Evolutionary conservation across 2,888 invertebrate species (phyloP), one percentile per base, ranked within the genome.

Genomic region (Agriopis leucophaearia): DNA sequence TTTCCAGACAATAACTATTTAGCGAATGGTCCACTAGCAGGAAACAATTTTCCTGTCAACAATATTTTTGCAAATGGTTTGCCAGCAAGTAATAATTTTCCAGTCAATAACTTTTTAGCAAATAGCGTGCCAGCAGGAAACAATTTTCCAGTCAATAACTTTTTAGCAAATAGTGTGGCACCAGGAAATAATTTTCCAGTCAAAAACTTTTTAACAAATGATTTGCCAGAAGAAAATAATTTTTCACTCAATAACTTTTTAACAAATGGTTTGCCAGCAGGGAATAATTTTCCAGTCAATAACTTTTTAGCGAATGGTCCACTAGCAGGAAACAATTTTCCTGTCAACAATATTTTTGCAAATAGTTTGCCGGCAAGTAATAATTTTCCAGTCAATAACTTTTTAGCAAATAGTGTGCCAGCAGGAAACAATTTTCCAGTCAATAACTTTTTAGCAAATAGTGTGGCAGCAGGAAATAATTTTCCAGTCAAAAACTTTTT

Each of bases 311-410:
- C 8, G 8, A 52, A 52, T n/a, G 10, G 15, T 38, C 5, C 15
- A 0, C 52, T 15, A 52, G n/a, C 27, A 27, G 27, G 27, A 1
- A 27, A 27, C 27, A 27, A 27, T 27, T 27, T 27, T 27, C 5
- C 54, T 18, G 54, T 40, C 13, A 54, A 40, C 7, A 40, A 40
- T 8, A 27, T 18, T 16, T 18, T 52, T 12, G 42, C 51, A 10
- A 48, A 67, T 64, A 16, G 66, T 55, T 66, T 71, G 7, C 55
- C 64, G 56, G 12, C 35, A 16, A 40, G 42, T 42, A 77, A 63
- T 36, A 62, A 69, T 51, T 45, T 66, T 12, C 52, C 58, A 8
- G 38, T 40, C 3, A 40, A 54, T 8, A 73, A 71, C 47, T 67
- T 61, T 35, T 42, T 72, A 9, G 44, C 62, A 15, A 65, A 51